A percentile compares a stretch with the other conserved stretches of the same genome.
Conservation (phyloP, 2,888 invertebrate species). For the Nephrotoma appendiculata region DNA sequence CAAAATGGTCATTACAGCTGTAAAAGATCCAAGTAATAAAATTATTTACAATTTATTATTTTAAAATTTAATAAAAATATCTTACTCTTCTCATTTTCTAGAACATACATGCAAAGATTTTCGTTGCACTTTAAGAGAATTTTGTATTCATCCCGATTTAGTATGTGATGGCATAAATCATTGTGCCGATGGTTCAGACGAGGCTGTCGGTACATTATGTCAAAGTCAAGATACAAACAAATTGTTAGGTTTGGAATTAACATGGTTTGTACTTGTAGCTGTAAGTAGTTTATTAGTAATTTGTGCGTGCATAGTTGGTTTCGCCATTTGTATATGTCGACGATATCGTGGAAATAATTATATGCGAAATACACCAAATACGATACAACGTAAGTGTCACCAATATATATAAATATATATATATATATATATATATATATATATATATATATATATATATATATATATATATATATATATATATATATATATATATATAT, state of each 20-base stretch:
- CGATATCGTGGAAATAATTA: slow-evolving; percentile 37
- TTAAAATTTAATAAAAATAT: slow-evolving; percentile 5
- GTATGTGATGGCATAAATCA: slow-evolving; percentile 88
- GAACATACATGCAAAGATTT: slow-evolving; percentile 83
- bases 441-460: no score
- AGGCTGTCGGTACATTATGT: slow-evolving; percentile 70
- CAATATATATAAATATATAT: no score
- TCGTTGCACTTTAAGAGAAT: slow-evolving; percentile 71
- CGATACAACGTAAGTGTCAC: slow-evolving; percentile 30
- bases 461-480: no score
- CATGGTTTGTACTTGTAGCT: slow-evolving; percentile 60
- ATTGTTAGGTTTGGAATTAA: slow-evolving; percentile 56
- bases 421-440: no score
- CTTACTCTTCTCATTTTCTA: slow-evolving; percentile 27
- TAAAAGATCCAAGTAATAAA: slow-evolving; percentile 84
- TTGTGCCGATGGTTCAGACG: slow-evolving; percentile 88
- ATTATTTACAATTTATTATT: neutral
- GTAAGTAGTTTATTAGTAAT: slow-evolving; percentile 54
- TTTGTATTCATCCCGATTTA: slow-evolving; percentile 84
- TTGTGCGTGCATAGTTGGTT: slow-evolving; percentile 51
- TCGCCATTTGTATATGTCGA: slow-evolving; percentile 64
- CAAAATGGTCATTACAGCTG: slow-evolving; percentile 83
- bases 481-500: no score
- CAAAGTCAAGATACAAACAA: slow-evolving; percentile 59
- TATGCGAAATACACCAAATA: slow-evolving; percentile 33